These are phyloP conservation scores for Patella depressa DNA, from an alignment of 2,888 invertebrate genomes.

Conservation along the genomic window DNA sequence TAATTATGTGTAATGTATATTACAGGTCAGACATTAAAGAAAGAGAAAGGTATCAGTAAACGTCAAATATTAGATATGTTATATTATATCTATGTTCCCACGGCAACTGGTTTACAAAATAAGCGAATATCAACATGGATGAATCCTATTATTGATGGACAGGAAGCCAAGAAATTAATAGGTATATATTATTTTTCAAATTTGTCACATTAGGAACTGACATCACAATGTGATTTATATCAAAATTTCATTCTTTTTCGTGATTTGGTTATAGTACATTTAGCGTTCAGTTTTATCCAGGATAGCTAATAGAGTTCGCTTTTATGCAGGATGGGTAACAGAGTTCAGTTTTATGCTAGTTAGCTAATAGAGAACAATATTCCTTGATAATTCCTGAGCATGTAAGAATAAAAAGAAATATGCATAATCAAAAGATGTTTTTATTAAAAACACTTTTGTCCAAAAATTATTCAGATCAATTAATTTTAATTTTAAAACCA, in stretches of 20 bases:
- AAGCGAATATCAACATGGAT: constrained; percentile 69
- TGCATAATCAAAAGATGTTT: neutral
- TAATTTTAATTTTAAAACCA: neutral
- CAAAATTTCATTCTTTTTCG: no score
- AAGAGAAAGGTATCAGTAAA: constrained; percentile 57
- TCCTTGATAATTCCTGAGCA: neutral
- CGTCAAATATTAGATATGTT: constrained; percentile 64
- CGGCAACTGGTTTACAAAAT: constrained; percentile 58
- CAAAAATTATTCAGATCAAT: no score
- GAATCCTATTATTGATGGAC: constrained; percentile 69
- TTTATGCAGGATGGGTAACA: no score
- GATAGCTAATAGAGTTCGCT: no score
- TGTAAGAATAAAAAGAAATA: neutral
- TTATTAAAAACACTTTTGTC: neutral
- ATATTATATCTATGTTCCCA: constrained; percentile 68
- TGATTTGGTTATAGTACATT: no score
- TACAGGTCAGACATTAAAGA: constrained; percentile 35
- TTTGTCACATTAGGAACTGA: no score
- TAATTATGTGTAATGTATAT: neutral
- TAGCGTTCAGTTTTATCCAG: no score
- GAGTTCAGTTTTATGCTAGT: no score
- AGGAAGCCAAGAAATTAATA: constrained; percentile 65
- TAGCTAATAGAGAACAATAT: no score
- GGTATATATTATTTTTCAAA: constrained; percentile 45
- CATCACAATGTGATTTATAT: no score